Conservation (phyloP, 2,113 vertebrate genomes). For the Periophthalmus modestus region DNA sequence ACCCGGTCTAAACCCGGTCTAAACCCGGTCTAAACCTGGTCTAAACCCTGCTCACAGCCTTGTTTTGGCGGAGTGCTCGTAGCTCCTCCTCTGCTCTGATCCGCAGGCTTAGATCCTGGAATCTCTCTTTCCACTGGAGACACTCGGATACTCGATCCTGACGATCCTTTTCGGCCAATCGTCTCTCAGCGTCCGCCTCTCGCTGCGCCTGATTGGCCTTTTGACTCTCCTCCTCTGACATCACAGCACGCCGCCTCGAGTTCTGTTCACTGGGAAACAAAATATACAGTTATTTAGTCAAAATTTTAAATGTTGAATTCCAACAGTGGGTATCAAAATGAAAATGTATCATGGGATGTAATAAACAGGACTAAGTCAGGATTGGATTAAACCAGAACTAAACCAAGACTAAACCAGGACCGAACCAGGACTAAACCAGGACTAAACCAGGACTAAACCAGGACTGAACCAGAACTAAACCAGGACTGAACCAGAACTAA, state of each 20-base stretch:
- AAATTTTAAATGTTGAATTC: too few relatives aligned
- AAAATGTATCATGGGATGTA: too few relatives aligned
- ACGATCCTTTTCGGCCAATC: constrained; percentile 56
- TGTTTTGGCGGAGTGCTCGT: constrained; percentile 71
- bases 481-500: too few relatives aligned
- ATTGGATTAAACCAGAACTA: too few relatives aligned
- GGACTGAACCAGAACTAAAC: too few relatives aligned
- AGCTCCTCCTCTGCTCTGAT: constrained; percentile 69
- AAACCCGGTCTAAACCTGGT: not conserved
- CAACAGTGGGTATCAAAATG: too few relatives aligned
- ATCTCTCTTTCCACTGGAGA: constrained; percentile 70
- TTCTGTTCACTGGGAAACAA: constrained; percentile 53
- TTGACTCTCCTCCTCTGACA: constrained; percentile 63
- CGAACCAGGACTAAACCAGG: too few relatives aligned
- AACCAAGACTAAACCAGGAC: too few relatives aligned
- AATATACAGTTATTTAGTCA: not conserved
- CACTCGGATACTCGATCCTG: constrained; percentile 68
- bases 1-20: not conserved
- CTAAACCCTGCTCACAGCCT: constrained; percentile 59
- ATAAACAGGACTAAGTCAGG: too few relatives aligned
- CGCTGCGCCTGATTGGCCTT: constrained; percentile 47
- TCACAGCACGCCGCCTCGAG: constrained; percentile 50
- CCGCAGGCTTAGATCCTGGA: constrained; percentile 51
- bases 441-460: too few relatives aligned
- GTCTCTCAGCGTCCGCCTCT: constrained; percentile 66